Conservation (phyloP, 92 coral and sea anemone species). For the Palythoa grandis region DNA sequence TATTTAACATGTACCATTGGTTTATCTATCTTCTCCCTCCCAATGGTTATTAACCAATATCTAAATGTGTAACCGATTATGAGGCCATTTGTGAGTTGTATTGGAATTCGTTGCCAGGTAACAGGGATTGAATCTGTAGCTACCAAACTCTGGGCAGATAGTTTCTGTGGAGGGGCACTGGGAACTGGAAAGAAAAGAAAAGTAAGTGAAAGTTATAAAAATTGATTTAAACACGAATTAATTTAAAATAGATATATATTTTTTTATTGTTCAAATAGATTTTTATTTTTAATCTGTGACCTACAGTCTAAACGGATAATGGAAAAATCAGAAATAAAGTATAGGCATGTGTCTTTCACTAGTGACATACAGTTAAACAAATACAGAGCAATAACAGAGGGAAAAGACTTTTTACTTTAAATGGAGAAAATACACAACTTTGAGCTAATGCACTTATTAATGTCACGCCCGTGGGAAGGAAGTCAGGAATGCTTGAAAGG, state of each 20-base stretch:
- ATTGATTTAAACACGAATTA: neutral
- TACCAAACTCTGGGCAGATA: constrained; percentile 4
- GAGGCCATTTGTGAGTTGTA: constrained; percentile 10
- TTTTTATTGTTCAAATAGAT: too few species aligned
- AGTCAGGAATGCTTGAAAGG: too few species aligned
- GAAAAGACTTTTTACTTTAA: too few species aligned
- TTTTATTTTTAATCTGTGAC: too few species aligned
- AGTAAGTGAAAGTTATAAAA: neutral
- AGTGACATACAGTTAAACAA: too few species aligned
- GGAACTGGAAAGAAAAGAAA: constrained; percentile 5
- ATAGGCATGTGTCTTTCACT: too few species aligned
- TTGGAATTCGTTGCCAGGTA: constrained; percentile 38
- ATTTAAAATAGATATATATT: neutral
- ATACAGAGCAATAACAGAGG: too few species aligned
- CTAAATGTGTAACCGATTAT: constrained; percentile 24
- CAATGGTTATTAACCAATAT: constrained; percentile 22
- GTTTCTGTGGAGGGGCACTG: constrained; percentile 17
- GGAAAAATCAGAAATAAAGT: too few species aligned
- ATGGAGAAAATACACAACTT: too few species aligned
- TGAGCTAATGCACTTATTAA: too few species aligned
- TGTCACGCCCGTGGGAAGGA: too few species aligned
- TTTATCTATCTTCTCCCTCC: neutral
- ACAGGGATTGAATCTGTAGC: constrained; percentile 32
- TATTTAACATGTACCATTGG: neutral
- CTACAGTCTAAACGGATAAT: too few species aligned